Evolutionary conservation across 2,888 invertebrate genomes (phyloP), one percentile per base, ranked within the genome.

Genomic region (Amphipyra tragopoginis): DNA sequence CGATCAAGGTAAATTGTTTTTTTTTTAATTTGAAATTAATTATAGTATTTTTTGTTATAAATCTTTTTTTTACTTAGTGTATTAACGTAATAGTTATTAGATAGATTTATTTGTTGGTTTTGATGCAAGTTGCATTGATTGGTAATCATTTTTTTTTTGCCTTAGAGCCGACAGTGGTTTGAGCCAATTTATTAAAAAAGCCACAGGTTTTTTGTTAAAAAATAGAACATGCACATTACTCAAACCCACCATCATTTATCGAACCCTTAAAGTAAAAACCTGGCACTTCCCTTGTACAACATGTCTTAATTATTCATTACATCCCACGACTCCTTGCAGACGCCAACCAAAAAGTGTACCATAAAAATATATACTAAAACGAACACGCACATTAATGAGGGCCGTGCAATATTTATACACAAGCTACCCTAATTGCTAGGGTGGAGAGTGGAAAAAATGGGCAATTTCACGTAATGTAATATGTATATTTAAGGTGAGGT

Each of bases 381-480:
- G 92, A 92, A 93, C 93, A 92, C 90, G 92, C 92, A 93, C 93
- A 90, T 93, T 94, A 94, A 94, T 93, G 93, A 93, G 92, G 85
- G 85, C 91, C 90, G 90, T 95, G 93, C 93, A 95, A 94, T 95
- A 94, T 95, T 94, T 94, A 95, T 95, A 93, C 93, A 92, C 92
- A 90, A 91, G 90, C 90, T 86, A 90, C 93, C 94, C 94, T 95
- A 95, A 95, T 95, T 94, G 95, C 91, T 92, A 89, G 95, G 95
- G 95, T 93, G 94, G 94, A 93, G 94, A 94, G 94, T 93, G 94
- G 92, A 94, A 94, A 95, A 95, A 95, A 94, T 94, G 94, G 95
- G 93, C 94, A 95, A 95, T 95, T 94, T 93, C 92, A 93, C 94
- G 94, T 94, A 94, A 94, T 94, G 93, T 94, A 93, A 94, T 94